Base-by-base conservation (phyloP, 2,888 invertebrate species). In the Cremastinae sp. region DNA sequence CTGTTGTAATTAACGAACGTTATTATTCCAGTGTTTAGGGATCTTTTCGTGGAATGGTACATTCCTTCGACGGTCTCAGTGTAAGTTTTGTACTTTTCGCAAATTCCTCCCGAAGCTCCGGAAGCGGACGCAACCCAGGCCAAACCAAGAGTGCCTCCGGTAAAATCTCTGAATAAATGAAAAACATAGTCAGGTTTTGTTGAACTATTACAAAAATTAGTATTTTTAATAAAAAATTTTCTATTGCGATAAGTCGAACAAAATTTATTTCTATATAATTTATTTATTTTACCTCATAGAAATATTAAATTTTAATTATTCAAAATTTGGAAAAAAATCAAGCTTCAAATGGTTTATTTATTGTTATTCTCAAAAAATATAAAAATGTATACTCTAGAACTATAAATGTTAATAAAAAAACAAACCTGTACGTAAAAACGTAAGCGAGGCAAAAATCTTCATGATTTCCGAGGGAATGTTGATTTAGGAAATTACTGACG, bases 41-140 rank as follows among this genome's bases (percentile, higher is more conserved):
- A 97, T 78, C 98, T 93, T 90, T 96, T 97, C 7, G 97, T 97
- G 82, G 96, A 96, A 88, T 98, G 97, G 90, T 97, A 97, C 91
- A 97, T 95, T 68, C 98, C 98, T 49, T 96, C 96, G 69, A 97
- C 95, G 0, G 97, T 98, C 90, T 98, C 98, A 5, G 97, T 98
- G 91, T 98, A 98, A 0, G 97, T 95, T 91, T 99, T 98, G 91
- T 97, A 97, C 89, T 96, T 96, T 91, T 99, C 99, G 90, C 99
- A 99, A 83, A 99, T 98, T 62, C 99, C 99, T 61, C 99, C 99
- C 3, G 98, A 98, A 1, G 98, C 98, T 74, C 97, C 99, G 74
- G 96, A 96, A 0, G 98, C 97, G 78, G 98, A 97, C 28, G 99
- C 99, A 20, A 99, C 99, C 99, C 99, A 99, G 2, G 99, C 99